phyloP scores from a whole-genome alignment of 2,797 vertebrate species.

The Lepus oiostolus region DNA sequence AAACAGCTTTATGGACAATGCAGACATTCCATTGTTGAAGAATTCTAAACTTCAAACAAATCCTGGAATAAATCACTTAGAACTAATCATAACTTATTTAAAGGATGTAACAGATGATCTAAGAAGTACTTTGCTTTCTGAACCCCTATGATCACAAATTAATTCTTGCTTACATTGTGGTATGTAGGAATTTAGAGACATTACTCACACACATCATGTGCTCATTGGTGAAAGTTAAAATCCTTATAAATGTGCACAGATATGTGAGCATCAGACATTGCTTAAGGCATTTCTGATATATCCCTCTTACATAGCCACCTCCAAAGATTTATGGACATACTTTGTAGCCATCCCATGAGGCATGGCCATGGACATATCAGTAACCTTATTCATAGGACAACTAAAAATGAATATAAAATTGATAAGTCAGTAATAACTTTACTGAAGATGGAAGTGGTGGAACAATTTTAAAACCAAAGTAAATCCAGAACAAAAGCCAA shows the following conservation, averaged over 20 bases:
- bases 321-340: neutral
- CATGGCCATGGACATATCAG: neutral
- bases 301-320: constrained; percentile 3
- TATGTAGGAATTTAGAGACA: constrained; percentile 59
- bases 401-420: constrained; percentile 53
- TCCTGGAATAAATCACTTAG: constrained; percentile 26
- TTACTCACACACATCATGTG: constrained; percentile 67
- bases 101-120: constrained; percentile 67
- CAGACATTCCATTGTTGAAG: neutral
- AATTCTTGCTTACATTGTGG: constrained; percentile 52
- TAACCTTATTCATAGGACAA: constrained; percentile 20
- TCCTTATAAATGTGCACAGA: constrained; percentile 7
- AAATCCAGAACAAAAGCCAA: neutral
- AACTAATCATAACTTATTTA: constrained; percentile 55
- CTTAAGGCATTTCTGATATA: constrained; percentile 55
- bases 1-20: neutral
- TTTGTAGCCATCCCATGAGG: neutral
- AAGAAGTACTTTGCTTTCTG: constrained; percentile 51
- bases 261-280: neutral
- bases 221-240: constrained; percentile 71
- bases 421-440: neutral
- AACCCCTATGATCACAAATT: constrained; percentile 21
- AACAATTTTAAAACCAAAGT: neutral
- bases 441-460: neutral
- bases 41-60: constrained; percentile 64